Evolutionary conservation across 2,113 vertebrate genomes (phyloP).

Genomic region (Vanacampus margaritifer): DNA sequence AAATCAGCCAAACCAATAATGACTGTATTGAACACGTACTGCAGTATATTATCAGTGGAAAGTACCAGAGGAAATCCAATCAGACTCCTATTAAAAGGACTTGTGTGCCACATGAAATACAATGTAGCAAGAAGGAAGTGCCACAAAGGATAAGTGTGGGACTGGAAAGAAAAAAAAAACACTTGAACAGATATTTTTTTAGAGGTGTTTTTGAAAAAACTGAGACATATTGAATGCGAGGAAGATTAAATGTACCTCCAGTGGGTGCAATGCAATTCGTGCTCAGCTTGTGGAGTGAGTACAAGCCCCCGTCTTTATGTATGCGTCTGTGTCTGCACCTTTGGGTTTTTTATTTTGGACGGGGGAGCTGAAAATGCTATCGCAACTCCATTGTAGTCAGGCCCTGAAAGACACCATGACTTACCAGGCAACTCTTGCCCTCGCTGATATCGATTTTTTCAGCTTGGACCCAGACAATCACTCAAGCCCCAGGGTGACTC

Average conservation of each 20-base stretch:
- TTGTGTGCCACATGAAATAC: conserved; percentile 20
- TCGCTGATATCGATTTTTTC: conserved; percentile 60
- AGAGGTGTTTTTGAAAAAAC: conserved; percentile 40
- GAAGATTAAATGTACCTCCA: conserved; percentile 64
- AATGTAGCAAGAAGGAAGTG: conserved; percentile 19
- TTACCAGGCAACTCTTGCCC: conserved; percentile 67
- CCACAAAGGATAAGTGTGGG: conserved; percentile 36
- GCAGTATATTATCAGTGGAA: conserved; percentile 23
- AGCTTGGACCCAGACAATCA: conserved; percentile 63
- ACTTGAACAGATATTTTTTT: conserved; percentile 48
- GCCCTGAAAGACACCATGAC: conserved; percentile 55
- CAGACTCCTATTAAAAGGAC: conserved; percentile 26
- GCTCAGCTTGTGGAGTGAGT: conserved; percentile 45
- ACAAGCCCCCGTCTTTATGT: conserved; percentile 42
- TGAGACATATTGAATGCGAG: conserved; percentile 61
- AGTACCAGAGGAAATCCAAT: conserved; percentile 21
- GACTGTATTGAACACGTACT: conserved; percentile 12
- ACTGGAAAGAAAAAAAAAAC: conserved; percentile 39
- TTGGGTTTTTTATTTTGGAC: conserved; percentile 1
- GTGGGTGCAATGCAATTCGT: conserved; percentile 46
- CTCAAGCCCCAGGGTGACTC: conserved; percentile 54
- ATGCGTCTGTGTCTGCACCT: conserved; percentile 28
- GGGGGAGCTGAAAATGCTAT: conserved; percentile 45
- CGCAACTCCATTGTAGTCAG: conserved; percentile 40
- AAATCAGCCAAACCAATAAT: conserved; percentile 27